Evolutionary conservation across 2,797 vertebrate species (phyloP).

Genomic region (Crenichthys baileyi): DNA sequence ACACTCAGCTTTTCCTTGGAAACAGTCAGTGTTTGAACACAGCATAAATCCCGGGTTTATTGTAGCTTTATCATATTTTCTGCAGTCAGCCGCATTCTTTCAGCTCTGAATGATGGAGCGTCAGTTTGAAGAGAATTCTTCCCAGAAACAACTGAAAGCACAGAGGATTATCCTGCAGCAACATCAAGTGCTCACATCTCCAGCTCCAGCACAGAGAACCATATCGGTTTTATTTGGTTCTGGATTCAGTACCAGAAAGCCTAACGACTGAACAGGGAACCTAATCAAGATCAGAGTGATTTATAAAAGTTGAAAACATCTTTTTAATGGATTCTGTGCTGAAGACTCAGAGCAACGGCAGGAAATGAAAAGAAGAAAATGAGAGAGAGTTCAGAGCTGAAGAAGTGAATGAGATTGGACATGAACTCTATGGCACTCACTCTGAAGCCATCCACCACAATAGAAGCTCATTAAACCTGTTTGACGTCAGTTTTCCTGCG

Average conservation of each 20-base stretch:
- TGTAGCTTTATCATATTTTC: neutral
- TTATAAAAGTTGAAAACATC: conserved; percentile 4
- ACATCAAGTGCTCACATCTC: neutral
- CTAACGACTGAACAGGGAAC: neutral
- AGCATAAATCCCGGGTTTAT: neutral
- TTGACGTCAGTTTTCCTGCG: conserved; percentile 36
- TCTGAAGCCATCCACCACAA: conserved; percentile 1
- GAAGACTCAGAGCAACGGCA: neutral
- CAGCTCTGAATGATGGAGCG: neutral
- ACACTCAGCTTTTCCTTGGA: neutral
- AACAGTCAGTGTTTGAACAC: neutral
- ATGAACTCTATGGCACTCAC: conserved; percentile 33
- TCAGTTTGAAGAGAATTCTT: neutral
- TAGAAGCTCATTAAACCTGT: conserved; percentile 28
- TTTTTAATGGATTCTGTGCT: conserved; percentile 1
- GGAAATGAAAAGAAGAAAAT: conserved; percentile 22
- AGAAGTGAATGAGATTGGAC: conserved; percentile 19
- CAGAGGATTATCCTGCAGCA: neutral
- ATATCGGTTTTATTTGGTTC: neutral
- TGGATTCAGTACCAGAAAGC: neutral
- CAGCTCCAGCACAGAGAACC: neutral
- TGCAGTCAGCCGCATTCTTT: too few relatives aligned
- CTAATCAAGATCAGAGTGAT: conserved; percentile 3
- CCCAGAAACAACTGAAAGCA: neutral
- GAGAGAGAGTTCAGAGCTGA: conserved; percentile 8